These are phyloP conservation scores for Microtus montanus DNA, from an alignment of 2,113 vertebrate genomes.

Conservation along the genomic window DNA sequence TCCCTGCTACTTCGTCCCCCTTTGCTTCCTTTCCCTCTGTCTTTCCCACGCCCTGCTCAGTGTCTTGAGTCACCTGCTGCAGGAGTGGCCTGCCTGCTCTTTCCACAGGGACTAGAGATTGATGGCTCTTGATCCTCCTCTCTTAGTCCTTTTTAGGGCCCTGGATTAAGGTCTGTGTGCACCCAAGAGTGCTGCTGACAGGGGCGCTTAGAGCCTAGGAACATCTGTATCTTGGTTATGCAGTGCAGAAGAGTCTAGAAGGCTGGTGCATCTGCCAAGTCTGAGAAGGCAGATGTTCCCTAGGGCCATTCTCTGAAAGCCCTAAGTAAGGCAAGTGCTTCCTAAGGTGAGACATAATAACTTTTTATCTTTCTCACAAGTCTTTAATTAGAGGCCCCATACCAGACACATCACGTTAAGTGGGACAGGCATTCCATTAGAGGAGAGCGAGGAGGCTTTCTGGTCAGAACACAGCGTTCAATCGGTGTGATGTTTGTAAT, in stretches of 20 bases:
- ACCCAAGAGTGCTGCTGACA: neutral
- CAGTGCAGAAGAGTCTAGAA: conserved; percentile 10
- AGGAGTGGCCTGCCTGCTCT: neutral
- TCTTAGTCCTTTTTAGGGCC: neutral
- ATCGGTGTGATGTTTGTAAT: conserved; percentile 23
- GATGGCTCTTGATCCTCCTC: neutral
- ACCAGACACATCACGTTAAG: conserved; percentile 38
- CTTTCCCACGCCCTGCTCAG: neutral
- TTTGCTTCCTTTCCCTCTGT: neutral
- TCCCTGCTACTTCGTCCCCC: neutral
- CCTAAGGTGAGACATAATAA: conserved; percentile 53
- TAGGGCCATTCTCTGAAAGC: conserved; percentile 23
- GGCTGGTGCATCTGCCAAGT: neutral
- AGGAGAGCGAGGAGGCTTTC: neutral
- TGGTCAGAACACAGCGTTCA: conserved; percentile 17
- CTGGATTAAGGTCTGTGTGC: neutral
- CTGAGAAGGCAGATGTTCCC: conserved; percentile 51
- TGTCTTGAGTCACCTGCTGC: neutral
- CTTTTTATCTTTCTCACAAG: conserved; percentile 64
- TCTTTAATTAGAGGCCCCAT: conserved; percentile 67
- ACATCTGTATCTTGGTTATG: neutral
- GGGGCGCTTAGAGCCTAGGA: neutral
- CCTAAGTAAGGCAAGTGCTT: conserved; percentile 35
- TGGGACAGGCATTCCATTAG: conserved; percentile 48
- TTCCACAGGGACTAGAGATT: neutral